phyloP scores from a whole-genome alignment of 2,888 invertebrate species.

The Amiota mariae region DNA sequence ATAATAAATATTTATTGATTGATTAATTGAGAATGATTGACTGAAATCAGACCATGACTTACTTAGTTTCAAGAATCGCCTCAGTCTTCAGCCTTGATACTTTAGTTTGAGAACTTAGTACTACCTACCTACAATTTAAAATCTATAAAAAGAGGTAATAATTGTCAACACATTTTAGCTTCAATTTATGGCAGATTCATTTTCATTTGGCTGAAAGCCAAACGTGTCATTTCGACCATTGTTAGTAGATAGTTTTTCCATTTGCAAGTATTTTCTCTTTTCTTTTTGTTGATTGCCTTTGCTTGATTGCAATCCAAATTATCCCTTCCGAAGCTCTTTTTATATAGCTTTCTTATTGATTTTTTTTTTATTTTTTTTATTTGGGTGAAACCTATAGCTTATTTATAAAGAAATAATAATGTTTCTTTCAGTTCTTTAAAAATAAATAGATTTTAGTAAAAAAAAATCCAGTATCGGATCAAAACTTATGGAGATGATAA shows the following conservation, averaged over 20 bases:
- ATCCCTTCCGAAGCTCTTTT: background rate
- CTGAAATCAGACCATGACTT: background rate
- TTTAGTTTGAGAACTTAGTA: background rate
- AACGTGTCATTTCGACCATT: background rate
- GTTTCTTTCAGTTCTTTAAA: no score
- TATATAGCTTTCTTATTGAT: background rate
- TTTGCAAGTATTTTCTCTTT: background rate
- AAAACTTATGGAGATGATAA: no score
- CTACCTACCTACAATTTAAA: no score
- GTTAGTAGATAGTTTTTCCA: background rate
- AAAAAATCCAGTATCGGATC: no score
- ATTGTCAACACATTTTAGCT: conserved; percentile 9
- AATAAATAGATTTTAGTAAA: no score
- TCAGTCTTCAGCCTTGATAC: background rate
- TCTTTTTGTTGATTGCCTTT: background rate
- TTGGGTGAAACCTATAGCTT: no score
- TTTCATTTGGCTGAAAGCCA: conserved; percentile 7
- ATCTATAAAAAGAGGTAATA: background rate
- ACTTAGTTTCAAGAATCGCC: background rate
- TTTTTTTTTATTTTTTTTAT: background rate
- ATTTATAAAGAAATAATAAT: no score
- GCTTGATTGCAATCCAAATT: background rate
- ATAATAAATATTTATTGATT: conserved; percentile 8
- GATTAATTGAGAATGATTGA: background rate
- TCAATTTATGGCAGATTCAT: background rate